A percentile compares a stretch with the other conserved stretches of the same genome.
These are phyloP conservation scores for Hypanus sabinus DNA, from an alignment of 2,113 vertebrate species.

Conservation along the genomic window DNA sequence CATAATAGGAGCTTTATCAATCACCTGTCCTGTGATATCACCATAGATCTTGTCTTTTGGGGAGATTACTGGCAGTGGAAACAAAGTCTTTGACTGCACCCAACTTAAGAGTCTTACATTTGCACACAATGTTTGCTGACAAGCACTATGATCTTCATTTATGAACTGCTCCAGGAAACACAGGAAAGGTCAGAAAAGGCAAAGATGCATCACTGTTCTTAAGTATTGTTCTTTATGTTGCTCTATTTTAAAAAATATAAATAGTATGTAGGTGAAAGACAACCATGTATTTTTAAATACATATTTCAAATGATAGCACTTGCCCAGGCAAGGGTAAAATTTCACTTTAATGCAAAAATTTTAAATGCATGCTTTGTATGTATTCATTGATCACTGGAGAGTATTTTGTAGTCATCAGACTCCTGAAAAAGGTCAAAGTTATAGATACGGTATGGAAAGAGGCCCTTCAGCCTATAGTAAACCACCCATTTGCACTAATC, in stretches of 20 bases:
- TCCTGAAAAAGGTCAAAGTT: background rate
- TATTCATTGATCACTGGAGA: background rate
- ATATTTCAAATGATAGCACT: background rate
- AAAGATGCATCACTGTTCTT: background rate
- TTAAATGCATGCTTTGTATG: background rate
- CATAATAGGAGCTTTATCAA: background rate
- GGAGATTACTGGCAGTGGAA: background rate
- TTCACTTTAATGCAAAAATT: background rate
- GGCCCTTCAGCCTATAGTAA: no score
- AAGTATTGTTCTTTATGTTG: background rate
- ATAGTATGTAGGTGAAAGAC: no score
- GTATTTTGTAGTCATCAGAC: background rate
- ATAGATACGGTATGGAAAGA: background rate
- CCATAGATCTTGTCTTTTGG: background rate
- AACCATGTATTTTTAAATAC: background rate
- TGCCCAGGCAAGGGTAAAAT: background rate
- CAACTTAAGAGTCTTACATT: background rate
- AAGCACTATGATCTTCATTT: background rate
- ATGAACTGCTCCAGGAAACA: no score
- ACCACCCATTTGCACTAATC: no score
- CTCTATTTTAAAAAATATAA: background rate
- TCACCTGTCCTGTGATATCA: background rate
- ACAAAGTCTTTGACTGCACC: background rate
- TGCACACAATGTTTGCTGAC: background rate
- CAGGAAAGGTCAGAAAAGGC: background rate